Percentiles rank a stretch among this genome's conserved stretches.
These are phyloP conservation scores for Acanthurus leucopareius DNA, from an alignment of 2,797 vertebrate genomes.

Conservation along the genomic window DNA sequence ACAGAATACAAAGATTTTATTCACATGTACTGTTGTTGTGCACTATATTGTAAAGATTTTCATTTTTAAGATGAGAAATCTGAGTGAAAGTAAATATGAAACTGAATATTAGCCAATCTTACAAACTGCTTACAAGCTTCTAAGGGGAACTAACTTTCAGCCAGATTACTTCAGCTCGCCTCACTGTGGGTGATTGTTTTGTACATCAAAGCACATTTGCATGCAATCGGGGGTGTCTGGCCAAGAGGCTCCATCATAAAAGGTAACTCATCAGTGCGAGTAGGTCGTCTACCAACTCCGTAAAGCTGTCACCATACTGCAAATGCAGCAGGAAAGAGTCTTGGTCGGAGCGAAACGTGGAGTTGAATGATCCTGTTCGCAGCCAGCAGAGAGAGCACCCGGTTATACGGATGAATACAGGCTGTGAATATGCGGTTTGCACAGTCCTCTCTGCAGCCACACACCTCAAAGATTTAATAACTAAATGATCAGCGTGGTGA, in stretches of 20 bases:
- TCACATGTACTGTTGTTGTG: too few relatives aligned
- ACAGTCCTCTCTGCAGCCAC: neutral
- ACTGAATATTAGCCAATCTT: neutral
- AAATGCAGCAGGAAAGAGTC: slow-evolving; percentile 82
- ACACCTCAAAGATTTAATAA: slow-evolving; percentile 37
- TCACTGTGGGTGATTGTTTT: slow-evolving; percentile 61
- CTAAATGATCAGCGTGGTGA: slow-evolving; percentile 8
- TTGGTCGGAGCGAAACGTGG: slow-evolving; percentile 67
- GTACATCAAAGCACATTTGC: slow-evolving; percentile 73
- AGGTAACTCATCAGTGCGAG: slow-evolving; percentile 76
- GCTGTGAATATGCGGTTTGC: too few relatives aligned
- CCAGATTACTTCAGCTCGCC: slow-evolving; percentile 20
- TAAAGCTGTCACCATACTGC: slow-evolving; percentile 85
- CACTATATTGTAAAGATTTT: neutral
- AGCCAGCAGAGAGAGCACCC: slow-evolving; percentile 41
- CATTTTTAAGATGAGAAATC: neutral
- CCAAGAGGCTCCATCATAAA: slow-evolving; percentile 73
- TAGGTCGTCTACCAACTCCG: slow-evolving; percentile 76
- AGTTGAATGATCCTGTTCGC: slow-evolving; percentile 53
- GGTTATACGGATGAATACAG: slow-evolving; percentile 21
- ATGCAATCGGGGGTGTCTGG: slow-evolving; percentile 65
- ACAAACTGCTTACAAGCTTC: slow-evolving; percentile 12
- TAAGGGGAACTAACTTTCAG: slow-evolving; percentile 38
- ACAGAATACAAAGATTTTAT: too few relatives aligned
- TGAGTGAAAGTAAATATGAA: neutral